A percentile compares a stretch with the other conserved stretches of the same genome.
phyloP scores from a whole-genome alignment of 2,888 invertebrate species.

The Rotaria macrura region DNA sequence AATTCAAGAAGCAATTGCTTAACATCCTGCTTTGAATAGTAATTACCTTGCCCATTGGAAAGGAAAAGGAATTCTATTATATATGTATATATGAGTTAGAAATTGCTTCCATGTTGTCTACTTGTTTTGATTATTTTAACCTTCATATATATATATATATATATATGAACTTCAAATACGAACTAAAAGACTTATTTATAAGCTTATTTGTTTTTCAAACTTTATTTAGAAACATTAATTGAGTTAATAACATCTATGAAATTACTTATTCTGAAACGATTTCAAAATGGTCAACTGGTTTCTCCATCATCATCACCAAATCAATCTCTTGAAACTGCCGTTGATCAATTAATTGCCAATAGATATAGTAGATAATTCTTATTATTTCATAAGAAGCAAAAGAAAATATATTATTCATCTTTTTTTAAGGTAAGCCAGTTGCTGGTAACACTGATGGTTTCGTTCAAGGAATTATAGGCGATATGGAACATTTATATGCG shows the following conservation, averaged over 20 bases:
- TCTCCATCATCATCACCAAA: background rate
- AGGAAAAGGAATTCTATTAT: no score
- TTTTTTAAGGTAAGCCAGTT: background rate
- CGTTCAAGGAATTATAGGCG: conserved; percentile 25
- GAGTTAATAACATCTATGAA: background rate
- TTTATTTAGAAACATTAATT: background rate
- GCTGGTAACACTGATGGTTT: conserved; percentile 32
- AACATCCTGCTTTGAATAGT: no score
- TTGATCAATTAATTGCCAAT: background rate
- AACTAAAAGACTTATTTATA: no score
- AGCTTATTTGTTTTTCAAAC: no score
- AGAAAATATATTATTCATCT: background rate
- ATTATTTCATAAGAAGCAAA: no score
- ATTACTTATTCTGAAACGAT: background rate
- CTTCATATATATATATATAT: no score
- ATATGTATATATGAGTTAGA: no score
- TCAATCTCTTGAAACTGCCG: background rate
- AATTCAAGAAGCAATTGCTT: no score
- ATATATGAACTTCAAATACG: no score
- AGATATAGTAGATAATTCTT: conserved; percentile 20
- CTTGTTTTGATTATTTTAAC: no score
- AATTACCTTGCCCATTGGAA: no score
- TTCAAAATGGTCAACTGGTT: background rate
- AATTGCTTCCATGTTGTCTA: no score
- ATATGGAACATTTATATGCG: background rate